Base-by-base conservation (phyloP, 1,140 invertebrate genomes). In the Heterodera carotae region DNA sequence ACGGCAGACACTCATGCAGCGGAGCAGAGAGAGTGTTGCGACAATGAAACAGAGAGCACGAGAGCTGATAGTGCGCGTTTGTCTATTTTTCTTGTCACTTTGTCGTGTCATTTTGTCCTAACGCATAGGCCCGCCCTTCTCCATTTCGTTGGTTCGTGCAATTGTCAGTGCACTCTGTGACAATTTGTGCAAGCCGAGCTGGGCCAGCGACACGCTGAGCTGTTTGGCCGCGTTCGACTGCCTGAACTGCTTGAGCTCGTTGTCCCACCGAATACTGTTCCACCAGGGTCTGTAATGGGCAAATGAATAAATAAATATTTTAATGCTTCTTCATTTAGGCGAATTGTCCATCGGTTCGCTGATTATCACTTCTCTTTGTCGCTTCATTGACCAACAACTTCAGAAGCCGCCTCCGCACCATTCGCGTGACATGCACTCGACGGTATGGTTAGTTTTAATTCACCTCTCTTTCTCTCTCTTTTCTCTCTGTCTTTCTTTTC, bases 381-480 rank as follows among this genome's bases (percentile, higher is more conserved):
- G 85, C 25, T 98, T 97, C 88, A 97, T 99, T 83, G 92, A 93
- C 34, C 93, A 93, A 88, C 96, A 98, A 89, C 97, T 97, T 90
- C 94, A 92, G 80, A 91, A 95, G 70, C 96, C 96, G 27, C 95
- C 96, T 34, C 94, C 92, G 66, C 93, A 93, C 66, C 97, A 99
- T 91, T 97, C 95, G 8, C 94, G 95, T 88, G 96, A 99, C 90
- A 91, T 99, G 73, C 97, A 99, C 90, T 98, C 96, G 6, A 94
- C 94, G 76, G 97, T 90, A 43, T 86, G 88, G 39, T 43, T 43
- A n/a, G n/a, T n/a, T n/a, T n/a, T n/a, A n/a, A n/a, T n/a, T n/a
- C n/a, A n/a, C n/a, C n/a, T n/a, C n/a, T n/a, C n/a, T n/a, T n/a
- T n/a, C n/a, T n/a, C n/a, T n/a, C n/a, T n/a, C n/a, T n/a, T n/a